Base-by-base conservation (phyloP, 2,113 vertebrate species). In the Eleginops maclovinus region DNA sequence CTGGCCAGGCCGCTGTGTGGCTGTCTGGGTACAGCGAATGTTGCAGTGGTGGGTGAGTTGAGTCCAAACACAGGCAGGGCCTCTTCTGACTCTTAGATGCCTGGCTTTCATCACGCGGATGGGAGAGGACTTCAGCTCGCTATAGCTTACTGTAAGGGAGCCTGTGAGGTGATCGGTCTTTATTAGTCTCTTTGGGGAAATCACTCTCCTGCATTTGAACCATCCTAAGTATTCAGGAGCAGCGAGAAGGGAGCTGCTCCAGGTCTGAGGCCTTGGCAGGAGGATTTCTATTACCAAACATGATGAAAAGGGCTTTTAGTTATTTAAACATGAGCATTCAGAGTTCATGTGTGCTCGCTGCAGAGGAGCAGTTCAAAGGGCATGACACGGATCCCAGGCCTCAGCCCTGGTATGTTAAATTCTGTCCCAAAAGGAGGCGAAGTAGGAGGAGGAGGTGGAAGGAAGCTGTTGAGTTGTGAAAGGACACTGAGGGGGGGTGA, bases 51-150 rank as follows among this genome's bases (percentile, higher is more conserved):
- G 80, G 87, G 60, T 84, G 84, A 85, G 71, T 71, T 24, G 75
- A 85, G 87, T 92, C 88, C 89, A 92, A 92, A 93, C 89, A 89
- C 87, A 86, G 75, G 46, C 85, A 71, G 84, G 72, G 86, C 82
- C 84, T 86, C 81, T 49, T 36, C 90, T 77, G 78, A 54, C 75
- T 69, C 49, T 46, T 62, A 76, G 77, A 82, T 63, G 88, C 87
- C 91, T 92, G 92, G 87, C 72, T 93, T 92, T 89, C 82, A 81
- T 93, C 89, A 93, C n/a, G 4, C 50, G 19, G 67, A 75, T 40
- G 71, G 40, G 53, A 70, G 70, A 65, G 66, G 68, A 68, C 50
- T 88, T 59, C 46, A 60, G 64, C 49, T 74, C 0, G 72, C 71
- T 84, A 15, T 77, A 77, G 62, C 49, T 63, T n/a, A 46, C 54